Percentiles rank a stretch among this genome's conserved stretches.
These are phyloP conservation scores for Diachasma alloeum DNA, from an alignment of 1,140 invertebrate species.

Conservation along the genomic window DNA sequence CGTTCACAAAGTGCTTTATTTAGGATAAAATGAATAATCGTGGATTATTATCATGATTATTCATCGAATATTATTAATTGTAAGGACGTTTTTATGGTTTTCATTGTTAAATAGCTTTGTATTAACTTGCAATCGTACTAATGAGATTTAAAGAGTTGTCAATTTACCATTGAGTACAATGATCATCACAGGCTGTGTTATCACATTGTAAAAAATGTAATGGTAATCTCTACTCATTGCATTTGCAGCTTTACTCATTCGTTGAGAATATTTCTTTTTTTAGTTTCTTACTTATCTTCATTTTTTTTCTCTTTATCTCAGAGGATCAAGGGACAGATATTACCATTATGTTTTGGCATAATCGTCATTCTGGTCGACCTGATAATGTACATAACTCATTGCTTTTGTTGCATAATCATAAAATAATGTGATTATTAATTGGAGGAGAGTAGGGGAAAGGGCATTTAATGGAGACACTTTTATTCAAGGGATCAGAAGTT, in stretches of 20 bases:
- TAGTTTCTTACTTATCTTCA: conserved; percentile 13
- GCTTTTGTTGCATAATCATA: background rate
- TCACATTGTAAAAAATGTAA: conserved; percentile 37
- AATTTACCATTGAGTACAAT: background rate
- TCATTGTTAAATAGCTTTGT: background rate
- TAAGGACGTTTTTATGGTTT: background rate
- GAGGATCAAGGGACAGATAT: background rate
- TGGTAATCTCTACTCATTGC: conserved; percentile 34
- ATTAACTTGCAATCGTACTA: background rate
- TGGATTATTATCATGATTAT: background rate
- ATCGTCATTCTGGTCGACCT: background rate
- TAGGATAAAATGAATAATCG: background rate
- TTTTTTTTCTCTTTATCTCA: conserved; percentile 12
- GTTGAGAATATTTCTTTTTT: conserved; percentile 36
- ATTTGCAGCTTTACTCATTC: conserved; percentile 50
- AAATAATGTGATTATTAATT: background rate
- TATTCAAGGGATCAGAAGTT: background rate
- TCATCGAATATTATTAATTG: background rate
- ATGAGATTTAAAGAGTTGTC: conserved; percentile 1
- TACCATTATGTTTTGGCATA: conserved; percentile 25
- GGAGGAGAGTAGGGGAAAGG: background rate
- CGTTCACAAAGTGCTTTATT: background rate
- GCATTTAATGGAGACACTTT: background rate
- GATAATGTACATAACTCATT: conserved; percentile 16
- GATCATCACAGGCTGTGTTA: background rate